Base-by-base conservation (phyloP, 2,888 invertebrate species). In the Chrysotoxum bicinctum region DNA sequence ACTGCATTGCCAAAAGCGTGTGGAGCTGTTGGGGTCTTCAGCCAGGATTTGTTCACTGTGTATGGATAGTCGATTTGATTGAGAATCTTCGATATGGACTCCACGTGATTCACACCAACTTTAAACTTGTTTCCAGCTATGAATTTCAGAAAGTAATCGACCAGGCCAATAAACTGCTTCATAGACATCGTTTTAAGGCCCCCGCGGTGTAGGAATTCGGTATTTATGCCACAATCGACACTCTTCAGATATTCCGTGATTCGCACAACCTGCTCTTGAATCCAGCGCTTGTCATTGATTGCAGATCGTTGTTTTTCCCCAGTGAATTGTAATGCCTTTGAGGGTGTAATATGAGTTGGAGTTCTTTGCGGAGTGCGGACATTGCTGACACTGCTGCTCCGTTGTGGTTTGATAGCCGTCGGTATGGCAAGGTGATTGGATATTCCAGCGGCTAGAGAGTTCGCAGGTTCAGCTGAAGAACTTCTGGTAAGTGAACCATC, bases 1-100 rank as follows among this genome's bases (percentile, higher is more conserved):
- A 92, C 89, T 0, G 91, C 89, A 88, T 91, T 90, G 5, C 90
- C 90, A 66, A 91, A 90, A 0, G 92, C 90, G 69, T 91, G 91
- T 21, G 90, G 90, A 0, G 91, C 90, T 54, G 89, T 91, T 0
- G 92, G 92, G 5, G 92, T 91, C 87, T 91, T 90, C 8, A 92
- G 79, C 89, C 91, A 91, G 0, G 92, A 92, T 74, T 92, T 92
- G 60, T 90, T 91, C 21, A 92, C 84, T 5, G 89, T 89, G 83
- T 90, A 88, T 0, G 92, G 92, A 88, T 91, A 92, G 3, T 90
- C 89, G 2, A 92, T 87, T 78, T 90, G 89, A 14, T 89, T 88
- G 26, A 92, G 81, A 7, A 90, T 89, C 37, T 88, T 90, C 0
- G 88, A 88, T 2, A 92, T 90, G 40, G 90, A 90, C 19, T 92